Evolutionary conservation across 2,888 invertebrate species (phyloP).

Genomic region (Leptinotarsa peninsularis): DNA sequence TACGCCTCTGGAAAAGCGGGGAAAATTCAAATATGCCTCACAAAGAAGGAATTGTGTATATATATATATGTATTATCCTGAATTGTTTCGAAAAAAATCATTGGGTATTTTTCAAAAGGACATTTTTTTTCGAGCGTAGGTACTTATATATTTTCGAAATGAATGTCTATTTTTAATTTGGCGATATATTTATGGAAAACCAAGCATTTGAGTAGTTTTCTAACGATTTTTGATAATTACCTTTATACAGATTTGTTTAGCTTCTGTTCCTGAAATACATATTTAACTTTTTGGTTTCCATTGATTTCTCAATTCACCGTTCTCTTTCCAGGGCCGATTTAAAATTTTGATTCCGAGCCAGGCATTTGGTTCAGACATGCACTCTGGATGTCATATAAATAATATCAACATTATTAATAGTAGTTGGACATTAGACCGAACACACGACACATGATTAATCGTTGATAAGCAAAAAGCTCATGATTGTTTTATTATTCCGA

Average conservation of each 20-base stretch:
- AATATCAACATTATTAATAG: conserved; percentile 39
- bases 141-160: too few relatives aligned
- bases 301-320: background rate
- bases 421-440: conserved; percentile 37
- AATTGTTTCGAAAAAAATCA: background rate
- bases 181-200: too few relatives aligned
- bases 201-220: too few relatives aligned
- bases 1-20: background rate
- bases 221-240: too few relatives aligned
- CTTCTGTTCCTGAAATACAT: too few relatives aligned
- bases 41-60: background rate
- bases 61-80: background rate
- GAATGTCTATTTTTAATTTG: too few relatives aligned
- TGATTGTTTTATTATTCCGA: conserved; percentile 29
- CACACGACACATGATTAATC: conserved; percentile 40
- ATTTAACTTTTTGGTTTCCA: too few relatives aligned
- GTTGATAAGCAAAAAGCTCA: conserved; percentile 41
- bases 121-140: too few relatives aligned
- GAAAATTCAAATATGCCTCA: background rate
- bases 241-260: too few relatives aligned
- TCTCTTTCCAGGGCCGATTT: background rate
- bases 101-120: too few relatives aligned
- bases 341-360: background rate
- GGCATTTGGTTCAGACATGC: conserved; percentile 21
- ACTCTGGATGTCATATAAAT: conserved; percentile 29